Evolutionary conservation across 2,888 invertebrate species (phyloP), one percentile per base, ranked within the genome.

Genomic region (Yponomeuta sedellus): DNA sequence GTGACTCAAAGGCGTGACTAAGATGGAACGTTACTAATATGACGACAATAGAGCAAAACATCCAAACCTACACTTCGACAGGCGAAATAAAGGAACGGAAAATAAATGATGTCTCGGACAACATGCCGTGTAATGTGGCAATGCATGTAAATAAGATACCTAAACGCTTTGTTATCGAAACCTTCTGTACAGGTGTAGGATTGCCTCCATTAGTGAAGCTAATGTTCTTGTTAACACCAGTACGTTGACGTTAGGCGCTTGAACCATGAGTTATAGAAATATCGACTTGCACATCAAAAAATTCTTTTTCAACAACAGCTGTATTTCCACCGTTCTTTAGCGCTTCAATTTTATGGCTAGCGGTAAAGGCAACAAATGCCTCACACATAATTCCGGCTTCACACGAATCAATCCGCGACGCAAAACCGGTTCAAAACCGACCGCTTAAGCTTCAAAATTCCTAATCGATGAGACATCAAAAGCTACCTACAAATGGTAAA

Each of bases 121-220:
- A 79, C 76, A 77, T 34, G 39, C 61, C 65, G 65, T 75, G 69
- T 71, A 69, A 66, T 70, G 66, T 40, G 66, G 69, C 67, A 67
- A 69, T 68, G 67, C 71, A 77, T 78, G 78, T 76, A 77, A 79
- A 75, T 74, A 69, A 72, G 70, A 74, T 52, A 52, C 44, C 16
- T 69, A 68, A 67, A 63, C 39, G 61, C 61, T 66, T 66, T 66
- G 66, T 66, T 61, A 59, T 59, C 40, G 1, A 39, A 58, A 12
- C 65, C 65, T 20, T 22, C 34, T 40, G 74, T 75, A 83, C 88
- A 87, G 86, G 88, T 88, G 87, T 73, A 76, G 71, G 81, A 80
- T 76, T 77, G 72, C 74, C 75, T 75, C 44, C 44, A 52, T 52
- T 52, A 52, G 44, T 52, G 44, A 52, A 16, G 16, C 44, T 52